Evolutionary conservation across 2,113 vertebrate genomes (phyloP).

Genomic region (Carassius auratus): DNA sequence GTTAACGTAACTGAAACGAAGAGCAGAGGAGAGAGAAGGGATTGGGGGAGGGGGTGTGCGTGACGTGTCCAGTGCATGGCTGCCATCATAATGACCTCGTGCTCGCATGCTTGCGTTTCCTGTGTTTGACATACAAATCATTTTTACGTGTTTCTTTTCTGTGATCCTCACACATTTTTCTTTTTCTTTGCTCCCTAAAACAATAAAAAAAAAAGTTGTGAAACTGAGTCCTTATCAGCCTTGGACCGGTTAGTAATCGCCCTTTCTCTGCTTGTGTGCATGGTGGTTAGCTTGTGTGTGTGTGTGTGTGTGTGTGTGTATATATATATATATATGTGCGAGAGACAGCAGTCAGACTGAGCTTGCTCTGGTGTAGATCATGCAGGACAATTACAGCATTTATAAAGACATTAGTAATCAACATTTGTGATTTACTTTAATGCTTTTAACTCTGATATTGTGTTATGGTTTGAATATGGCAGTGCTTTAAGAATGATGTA

Average conservation of each 20-base stretch:
- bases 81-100: slow-evolving; percentile 69
- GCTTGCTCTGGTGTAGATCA: slow-evolving; percentile 46
- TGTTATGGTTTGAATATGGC: slow-evolving; percentile 1
- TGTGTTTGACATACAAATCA: slow-evolving; percentile 75
- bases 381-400: slow-evolving; percentile 28
- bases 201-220: slow-evolving; percentile 90
- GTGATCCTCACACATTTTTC: slow-evolving; percentile 86
- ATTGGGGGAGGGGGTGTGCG: slow-evolving; percentile 13
- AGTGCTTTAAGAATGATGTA: slow-evolving; percentile 46
- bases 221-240: slow-evolving; percentile 99
- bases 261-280: slow-evolving; percentile 84
- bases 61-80: slow-evolving; percentile 74
- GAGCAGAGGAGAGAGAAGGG: slow-evolving; percentile 20
- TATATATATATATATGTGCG: slow-evolving; percentile 63
- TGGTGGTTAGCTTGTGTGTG: slow-evolving; percentile 73
- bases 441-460: neutral
- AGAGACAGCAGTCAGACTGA: slow-evolving; percentile 42
- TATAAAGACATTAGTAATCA: slow-evolving; percentile 33
- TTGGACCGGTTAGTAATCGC: slow-evolving; percentile 99
- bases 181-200: slow-evolving; percentile 82
- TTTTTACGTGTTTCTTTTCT: slow-evolving; percentile 88
- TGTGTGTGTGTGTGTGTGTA: slow-evolving; percentile 68
- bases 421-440: slow-evolving; percentile 12
- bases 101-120: slow-evolving; percentile 74
- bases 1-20: slow-evolving; percentile 7